These are phyloP conservation scores for Chauna torquata DNA, from an alignment of 2,113 vertebrate species.

Conservation along the genomic window DNA sequence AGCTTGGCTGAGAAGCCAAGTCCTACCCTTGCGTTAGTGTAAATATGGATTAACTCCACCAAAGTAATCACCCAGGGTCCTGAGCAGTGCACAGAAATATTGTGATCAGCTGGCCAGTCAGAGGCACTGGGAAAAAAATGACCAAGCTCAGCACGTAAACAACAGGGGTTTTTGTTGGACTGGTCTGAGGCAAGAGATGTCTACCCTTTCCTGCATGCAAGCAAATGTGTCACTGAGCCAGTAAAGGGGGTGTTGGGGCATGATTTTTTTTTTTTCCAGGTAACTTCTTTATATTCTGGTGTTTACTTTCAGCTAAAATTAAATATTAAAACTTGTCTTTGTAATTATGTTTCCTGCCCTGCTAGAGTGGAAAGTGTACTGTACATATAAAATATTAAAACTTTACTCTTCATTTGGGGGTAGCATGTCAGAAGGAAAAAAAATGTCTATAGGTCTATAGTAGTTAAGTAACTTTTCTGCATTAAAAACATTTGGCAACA, in stretches of 20 bases:
- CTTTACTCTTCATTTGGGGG: background rate
- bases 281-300: background rate
- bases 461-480: background rate
- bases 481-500: background rate
- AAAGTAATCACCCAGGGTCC: background rate
- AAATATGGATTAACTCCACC: background rate
- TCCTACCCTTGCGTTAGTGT: background rate
- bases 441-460: background rate
- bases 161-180: background rate
- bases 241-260: background rate
- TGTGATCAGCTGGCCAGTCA: background rate
- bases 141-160: background rate
- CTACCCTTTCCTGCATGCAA: background rate
- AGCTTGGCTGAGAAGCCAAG: background rate
- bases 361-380: background rate
- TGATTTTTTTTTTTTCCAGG: background rate
- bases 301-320: conserved; percentile 14
- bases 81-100: background rate
- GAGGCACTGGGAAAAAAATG: background rate
- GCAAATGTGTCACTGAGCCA: background rate
- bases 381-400: conserved; percentile 29
- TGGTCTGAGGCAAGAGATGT: background rate
- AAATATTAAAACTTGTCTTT: conserved; percentile 36
- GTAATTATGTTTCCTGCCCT: background rate
- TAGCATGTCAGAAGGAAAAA: background rate